Percentiles rank a stretch among this genome's conserved stretches.
Evolutionary conservation across 2,113 vertebrate species (phyloP).

Genomic region (Zosterops pallidus): DNA sequence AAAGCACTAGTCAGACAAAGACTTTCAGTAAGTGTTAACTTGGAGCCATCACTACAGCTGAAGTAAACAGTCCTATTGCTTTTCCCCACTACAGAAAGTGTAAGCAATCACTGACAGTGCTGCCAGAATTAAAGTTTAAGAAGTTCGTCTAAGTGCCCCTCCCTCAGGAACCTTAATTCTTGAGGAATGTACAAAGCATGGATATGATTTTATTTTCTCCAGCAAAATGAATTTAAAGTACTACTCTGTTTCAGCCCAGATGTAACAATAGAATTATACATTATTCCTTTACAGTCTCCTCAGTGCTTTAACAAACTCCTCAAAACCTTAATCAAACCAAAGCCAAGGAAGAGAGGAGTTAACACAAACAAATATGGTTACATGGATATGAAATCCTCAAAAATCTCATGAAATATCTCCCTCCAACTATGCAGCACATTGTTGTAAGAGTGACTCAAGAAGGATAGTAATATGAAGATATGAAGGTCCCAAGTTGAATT

Average conservation of each 20-base stretch:
- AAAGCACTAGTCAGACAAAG: background rate
- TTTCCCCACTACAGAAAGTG: background rate
- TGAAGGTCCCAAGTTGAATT: background rate
- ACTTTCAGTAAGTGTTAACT: background rate
- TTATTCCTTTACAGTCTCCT: background rate
- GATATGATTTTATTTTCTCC: background rate
- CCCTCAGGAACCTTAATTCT: background rate
- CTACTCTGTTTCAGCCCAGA: background rate
- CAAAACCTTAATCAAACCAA: background rate
- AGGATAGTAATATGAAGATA: rapidly evolving
- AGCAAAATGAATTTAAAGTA: background rate
- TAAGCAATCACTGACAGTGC: background rate
- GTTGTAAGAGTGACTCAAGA: background rate
- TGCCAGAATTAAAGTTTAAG: background rate
- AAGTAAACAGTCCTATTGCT: background rate
- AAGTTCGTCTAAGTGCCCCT: background rate
- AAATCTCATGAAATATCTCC: background rate
- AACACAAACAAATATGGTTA: background rate
- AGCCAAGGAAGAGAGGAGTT: background rate
- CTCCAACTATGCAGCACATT: background rate
- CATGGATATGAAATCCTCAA: background rate
- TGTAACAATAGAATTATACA: background rate
- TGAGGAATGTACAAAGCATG: background rate
- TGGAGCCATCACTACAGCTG: background rate
- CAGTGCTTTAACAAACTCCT: background rate